phyloP scores from a whole-genome alignment of 2,113 vertebrate genomes.

The Ranitomeya imitator region DNA sequence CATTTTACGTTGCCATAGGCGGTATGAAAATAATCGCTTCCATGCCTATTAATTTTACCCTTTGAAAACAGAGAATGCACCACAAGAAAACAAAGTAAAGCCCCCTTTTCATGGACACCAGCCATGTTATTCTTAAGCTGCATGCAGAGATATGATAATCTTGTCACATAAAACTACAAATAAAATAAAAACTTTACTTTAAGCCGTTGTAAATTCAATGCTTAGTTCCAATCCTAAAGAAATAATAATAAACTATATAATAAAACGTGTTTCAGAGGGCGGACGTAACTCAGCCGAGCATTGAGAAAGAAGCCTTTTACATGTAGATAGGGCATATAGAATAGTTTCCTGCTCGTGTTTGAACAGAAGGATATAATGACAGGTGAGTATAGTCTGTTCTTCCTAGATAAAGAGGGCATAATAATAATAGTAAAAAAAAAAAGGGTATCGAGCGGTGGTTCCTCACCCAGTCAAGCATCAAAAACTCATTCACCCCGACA shows the following conservation, averaged over 20 bases:
- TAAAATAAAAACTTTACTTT: background rate
- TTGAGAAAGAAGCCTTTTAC: conserved; percentile 54
- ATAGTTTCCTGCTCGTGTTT: conserved; percentile 85
- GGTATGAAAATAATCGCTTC: conserved; percentile 51
- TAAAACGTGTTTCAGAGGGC: background rate
- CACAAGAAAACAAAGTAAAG: conserved; percentile 53
- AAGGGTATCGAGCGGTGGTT: conserved; percentile 68
- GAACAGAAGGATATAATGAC: conserved; percentile 78
- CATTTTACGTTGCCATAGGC: conserved; percentile 49
- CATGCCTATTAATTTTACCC: conserved; percentile 49
- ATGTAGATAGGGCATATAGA: conserved; percentile 56
- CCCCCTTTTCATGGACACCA: background rate
- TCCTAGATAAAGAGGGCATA: conserved; percentile 87
- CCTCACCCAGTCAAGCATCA: conserved; percentile 86
- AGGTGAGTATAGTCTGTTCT: conserved; percentile 81
- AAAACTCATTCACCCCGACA: conserved; percentile 79
- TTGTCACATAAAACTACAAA: conserved; percentile 27
- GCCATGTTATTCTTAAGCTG: conserved; percentile 37
- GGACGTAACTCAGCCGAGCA: conserved; percentile 19
- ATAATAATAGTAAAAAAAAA: conserved; percentile 75
- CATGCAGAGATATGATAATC: background rate
- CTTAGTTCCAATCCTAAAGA: conserved; percentile 7
- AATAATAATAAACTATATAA: conserved; percentile 31
- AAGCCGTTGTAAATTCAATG: background rate
- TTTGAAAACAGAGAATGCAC: conserved; percentile 51